phyloP scores from a whole-genome alignment of 2,797 vertebrate species.

The Sphaeramia orbicularis region DNA sequence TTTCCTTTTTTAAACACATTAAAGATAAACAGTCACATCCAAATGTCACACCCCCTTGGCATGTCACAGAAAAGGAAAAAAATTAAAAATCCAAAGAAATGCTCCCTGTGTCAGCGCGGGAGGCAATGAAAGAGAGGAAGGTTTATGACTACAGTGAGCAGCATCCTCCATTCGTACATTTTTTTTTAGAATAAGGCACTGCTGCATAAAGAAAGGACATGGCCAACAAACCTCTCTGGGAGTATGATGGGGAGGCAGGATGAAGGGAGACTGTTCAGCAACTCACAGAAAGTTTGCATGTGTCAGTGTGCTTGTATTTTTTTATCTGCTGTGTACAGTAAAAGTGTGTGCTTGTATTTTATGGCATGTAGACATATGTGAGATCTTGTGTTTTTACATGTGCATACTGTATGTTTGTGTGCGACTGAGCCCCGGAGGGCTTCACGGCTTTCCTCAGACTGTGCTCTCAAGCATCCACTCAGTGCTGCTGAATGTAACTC shows the following conservation, averaged over 20 bases:
- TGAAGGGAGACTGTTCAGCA: conserved; percentile 67
- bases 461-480: conserved; percentile 99
- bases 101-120: conserved; percentile 53
- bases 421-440: conserved; percentile 40
- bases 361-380: conserved; percentile 66
- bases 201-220: conserved; percentile 85
- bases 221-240: conserved; percentile 77
- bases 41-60: conserved; percentile 74
- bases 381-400: conserved; percentile 62
- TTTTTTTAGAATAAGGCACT: conserved; percentile 87
- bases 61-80: conserved; percentile 76
- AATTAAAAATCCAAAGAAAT: conserved; percentile 66
- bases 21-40: conserved; percentile 81
- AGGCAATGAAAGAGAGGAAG: conserved; percentile 71
- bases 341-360: conserved; percentile 52
- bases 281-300: conserved; percentile 71
- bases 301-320: conserved; percentile 67
- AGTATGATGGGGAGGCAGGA: conserved; percentile 75
- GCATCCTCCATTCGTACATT: conserved; percentile 86
- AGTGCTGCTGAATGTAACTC: conserved; percentile 95
- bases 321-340: conserved; percentile 51
- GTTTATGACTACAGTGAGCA: conserved; percentile 84
- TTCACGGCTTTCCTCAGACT: conserved; percentile 83
- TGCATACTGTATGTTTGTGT: conserved; percentile 53
- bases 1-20: conserved; percentile 64